phyloP scores from a whole-genome alignment of 2,797 vertebrate species.

The Sebastes paucispinis region DNA sequence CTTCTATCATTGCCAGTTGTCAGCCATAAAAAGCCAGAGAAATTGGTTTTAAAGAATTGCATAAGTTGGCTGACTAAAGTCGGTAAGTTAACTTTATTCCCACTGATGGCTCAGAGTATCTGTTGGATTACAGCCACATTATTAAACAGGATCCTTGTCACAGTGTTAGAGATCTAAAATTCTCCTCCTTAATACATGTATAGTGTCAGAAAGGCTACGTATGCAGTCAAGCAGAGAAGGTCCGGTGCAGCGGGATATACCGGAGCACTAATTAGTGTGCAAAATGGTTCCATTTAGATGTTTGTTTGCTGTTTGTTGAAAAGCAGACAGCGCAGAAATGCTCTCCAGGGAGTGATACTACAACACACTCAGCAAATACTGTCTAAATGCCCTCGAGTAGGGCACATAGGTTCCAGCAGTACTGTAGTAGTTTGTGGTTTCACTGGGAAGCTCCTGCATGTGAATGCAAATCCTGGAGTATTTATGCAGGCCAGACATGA shows the following conservation, averaged over 20 bases:
- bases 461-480: background rate
- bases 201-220: slow-evolving; percentile 9
- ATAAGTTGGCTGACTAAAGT: background rate
- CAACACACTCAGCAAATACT: background rate
- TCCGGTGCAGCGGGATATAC: slow-evolving; percentile 1
- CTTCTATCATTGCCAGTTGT: background rate
- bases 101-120: background rate
- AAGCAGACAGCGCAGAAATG: slow-evolving; percentile 3
- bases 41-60: background rate
- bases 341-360: background rate
- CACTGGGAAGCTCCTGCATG: background rate
- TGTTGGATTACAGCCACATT: background rate
- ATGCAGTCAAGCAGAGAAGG: slow-evolving; percentile 20
- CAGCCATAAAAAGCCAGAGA: background rate
- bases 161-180: background rate
- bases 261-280: slow-evolving; percentile 33
- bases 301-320: slow-evolving; percentile 29
- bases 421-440: background rate
- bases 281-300: slow-evolving; percentile 24
- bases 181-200: background rate
- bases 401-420: background rate
- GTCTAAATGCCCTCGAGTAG: background rate
- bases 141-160: background rate
- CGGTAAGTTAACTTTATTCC: slow-evolving; percentile 3
- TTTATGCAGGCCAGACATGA: background rate